Evolutionary conservation across 2,113 vertebrate genomes (phyloP), one percentile per base, ranked within the genome.

Genomic region (Zootoca vivipara): DNA sequence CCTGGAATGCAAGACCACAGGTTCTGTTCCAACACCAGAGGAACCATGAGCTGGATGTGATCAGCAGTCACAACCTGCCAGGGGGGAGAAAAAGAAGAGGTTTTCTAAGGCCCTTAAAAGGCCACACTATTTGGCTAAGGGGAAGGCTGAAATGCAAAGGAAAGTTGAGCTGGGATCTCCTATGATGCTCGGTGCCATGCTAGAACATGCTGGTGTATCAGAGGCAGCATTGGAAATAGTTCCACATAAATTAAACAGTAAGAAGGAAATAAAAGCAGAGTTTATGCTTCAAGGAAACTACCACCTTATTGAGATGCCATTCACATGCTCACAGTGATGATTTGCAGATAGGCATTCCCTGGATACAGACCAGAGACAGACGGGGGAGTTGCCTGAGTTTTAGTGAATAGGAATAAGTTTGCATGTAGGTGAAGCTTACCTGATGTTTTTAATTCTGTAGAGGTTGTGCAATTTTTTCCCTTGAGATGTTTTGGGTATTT

Each of bases 21-120:
- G 95, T 99, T 99, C 95, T 98, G 98, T 95, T 99, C 99, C 93
- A 99, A 91, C 91, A 98, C 95, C 1, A 99, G 96, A 92, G 99
- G 99, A 82, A 99, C 98, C 85, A 99, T 99, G 42, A 99, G 98
- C 94, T 99, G 99, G 92, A 99, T 98, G 58, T 99, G 99, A 94
- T 99, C 98, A 0, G 99, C 98, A 24, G 98, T 98, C 93, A 99
- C 98, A 93, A 99, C 99, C 98, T 99, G 85, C 90, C 91, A 83
- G 28, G 85, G 82, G 58, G 86, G 40, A 90, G 82, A 92, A 92
- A 95, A 94, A 69, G 85, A 70, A 94, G 87, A 38, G 87, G 90
- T 67, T 93, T 73, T n/a, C 52, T 33, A 42, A 86, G 33, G 38
- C 24, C 13, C 30, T 26, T 88, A 35, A 52, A 35, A 67, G 16